These are phyloP conservation scores for Pomacea maculata DNA, from an alignment of 1,140 invertebrate species.

Conservation along the genomic window DNA sequence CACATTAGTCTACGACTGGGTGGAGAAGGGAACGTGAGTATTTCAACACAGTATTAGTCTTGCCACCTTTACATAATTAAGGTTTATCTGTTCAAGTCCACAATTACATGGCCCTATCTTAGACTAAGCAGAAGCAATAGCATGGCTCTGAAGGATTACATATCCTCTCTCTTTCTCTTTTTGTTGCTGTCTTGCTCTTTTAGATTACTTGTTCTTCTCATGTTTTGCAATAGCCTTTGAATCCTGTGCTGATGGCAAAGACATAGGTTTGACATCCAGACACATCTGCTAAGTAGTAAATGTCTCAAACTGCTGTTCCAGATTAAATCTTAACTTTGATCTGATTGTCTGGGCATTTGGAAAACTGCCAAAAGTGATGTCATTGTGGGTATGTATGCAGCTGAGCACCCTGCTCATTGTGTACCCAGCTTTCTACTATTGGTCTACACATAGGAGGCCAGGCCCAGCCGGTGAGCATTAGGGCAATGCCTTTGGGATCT, in stretches of 20 bases:
- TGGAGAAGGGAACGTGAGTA: slow-evolving; percentile 79
- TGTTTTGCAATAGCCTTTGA: neutral
- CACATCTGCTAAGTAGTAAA: neutral
- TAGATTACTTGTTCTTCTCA: neutral
- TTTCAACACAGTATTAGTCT: neutral
- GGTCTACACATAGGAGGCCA: slow-evolving; percentile 61
- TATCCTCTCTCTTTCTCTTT: no score
- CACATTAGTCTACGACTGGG: slow-evolving; percentile 76
- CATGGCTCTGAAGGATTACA: no score
- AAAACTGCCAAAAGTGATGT: slow-evolving; percentile 69
- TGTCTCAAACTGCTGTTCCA: slow-evolving; percentile 54
- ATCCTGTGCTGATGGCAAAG: neutral
- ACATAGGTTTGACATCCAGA: no score
- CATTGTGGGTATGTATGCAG: slow-evolving; percentile 71
- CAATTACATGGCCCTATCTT: no score
- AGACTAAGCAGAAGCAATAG: no score
- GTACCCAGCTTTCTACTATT: slow-evolving; percentile 70
- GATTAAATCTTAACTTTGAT: slow-evolving; percentile 69
- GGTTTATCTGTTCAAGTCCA: neutral
- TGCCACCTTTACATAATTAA: no score
- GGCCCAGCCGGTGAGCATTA: slow-evolving; percentile 33
- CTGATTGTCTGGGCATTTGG: slow-evolving; percentile 70
- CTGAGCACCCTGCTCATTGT: slow-evolving; percentile 66
- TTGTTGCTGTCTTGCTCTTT: no score
- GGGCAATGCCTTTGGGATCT: no score